Conservation (phyloP, 2,888 invertebrate genomes). For the Orthosia cruda region DNA sequence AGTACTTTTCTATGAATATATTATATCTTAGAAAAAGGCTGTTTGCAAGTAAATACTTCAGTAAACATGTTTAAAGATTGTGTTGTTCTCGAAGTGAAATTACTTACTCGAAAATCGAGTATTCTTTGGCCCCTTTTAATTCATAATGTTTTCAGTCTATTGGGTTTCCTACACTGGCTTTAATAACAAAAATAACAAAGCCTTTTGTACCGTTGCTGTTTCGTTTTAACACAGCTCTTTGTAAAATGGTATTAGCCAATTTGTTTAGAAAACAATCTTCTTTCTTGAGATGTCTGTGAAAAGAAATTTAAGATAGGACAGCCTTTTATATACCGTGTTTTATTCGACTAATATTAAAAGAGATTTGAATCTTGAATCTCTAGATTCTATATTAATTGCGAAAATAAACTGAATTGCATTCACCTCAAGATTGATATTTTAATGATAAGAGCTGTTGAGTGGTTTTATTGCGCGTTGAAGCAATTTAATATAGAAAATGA, state of each 20-base stretch:
- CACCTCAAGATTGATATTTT: not conserved
- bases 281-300: constrained; percentile 14
- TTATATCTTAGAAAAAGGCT: constrained; percentile 4
- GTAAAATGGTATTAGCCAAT: not conserved
- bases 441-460: not conserved
- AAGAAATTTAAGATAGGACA: constrained; percentile 17
- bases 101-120: not conserved
- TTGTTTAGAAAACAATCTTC: constrained; percentile 28
- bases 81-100: not conserved
- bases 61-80: constrained; percentile 1
- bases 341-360: constrained; percentile 15
- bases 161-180: not conserved
- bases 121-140: constrained; percentile 1
- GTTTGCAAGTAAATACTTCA: not conserved
- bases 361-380: constrained; percentile 13
- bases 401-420: not conserved
- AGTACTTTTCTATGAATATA: constrained; percentile 27
- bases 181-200: constrained; percentile 12
- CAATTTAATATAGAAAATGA: constrained; percentile 1
- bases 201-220: not conserved
- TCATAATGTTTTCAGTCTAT: not conserved
- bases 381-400: too few species aligned
- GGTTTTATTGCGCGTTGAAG: not conserved
- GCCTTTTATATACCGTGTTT: constrained; percentile 4
- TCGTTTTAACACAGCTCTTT: not conserved